Base-by-base conservation (phyloP, 2,113 vertebrate species). In the Varanus salvator region DNA sequence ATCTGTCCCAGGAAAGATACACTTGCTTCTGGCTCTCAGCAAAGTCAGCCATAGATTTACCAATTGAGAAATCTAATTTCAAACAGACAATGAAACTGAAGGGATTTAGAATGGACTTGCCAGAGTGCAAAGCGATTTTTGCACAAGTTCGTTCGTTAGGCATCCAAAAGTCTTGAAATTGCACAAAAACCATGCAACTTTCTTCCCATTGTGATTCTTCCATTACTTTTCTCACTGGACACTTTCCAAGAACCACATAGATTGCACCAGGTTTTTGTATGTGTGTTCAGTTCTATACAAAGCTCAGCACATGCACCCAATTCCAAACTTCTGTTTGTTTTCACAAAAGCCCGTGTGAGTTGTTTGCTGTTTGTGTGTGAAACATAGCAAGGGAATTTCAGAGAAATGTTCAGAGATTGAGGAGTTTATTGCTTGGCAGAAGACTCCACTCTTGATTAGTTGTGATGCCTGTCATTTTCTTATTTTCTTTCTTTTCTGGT, bases 21-120 rank as follows among this genome's bases (percentile, higher is more conserved):
- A 68, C 44, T 84, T 74, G 80, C 68, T 69, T 21, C 6, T 48
- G 54, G 17, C 57, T 84, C 38, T 68, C 29, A 34, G n/a, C 76
- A 68, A 89, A 75, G 54, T 34, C 81, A 12, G 57, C 71, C 84
- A 52, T 68, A 34, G 81, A 80, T 85, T 69, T 85, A 54, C 64
- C 60, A n/a, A 78, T 69, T 31, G 54, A 71, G 66, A 85, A 85
- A 68, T 78, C 64, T 78, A 78, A 85, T 89, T 80, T 78, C 74
- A 69, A 78, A 78, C 38, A 52, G 74, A 23, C 64, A 31, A 29
- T 31, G 64, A 44, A 54, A 25, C 31, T 68, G 54, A 29, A 84
- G n/a, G 54, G 75, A 50, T 50, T 78, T 21, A 29, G 48, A 80
- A 68, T 21, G 48, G n/a, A 27, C 9, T 44, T 38, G 52, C 9